Percentiles rank a stretch among this genome's conserved stretches.
Evolutionary conservation across 2,888 invertebrate genomes (phyloP).

Genomic region (Protophormia terraenovae): DNA sequence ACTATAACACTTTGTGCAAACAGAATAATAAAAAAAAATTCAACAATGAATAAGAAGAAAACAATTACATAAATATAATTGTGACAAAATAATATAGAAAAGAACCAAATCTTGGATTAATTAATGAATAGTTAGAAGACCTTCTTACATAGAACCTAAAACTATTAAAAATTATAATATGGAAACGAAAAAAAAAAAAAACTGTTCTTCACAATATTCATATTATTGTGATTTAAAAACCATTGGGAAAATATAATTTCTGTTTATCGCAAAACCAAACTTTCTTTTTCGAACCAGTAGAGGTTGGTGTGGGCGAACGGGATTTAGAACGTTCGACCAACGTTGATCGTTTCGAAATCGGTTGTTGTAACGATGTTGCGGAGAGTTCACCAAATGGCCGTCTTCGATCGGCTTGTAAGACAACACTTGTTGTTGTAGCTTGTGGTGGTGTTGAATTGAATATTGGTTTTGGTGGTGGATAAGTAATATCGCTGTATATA

Average conservation of each 20-base stretch:
- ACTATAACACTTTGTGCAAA: background rate
- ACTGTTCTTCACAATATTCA: no score
- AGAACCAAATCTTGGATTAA: background rate
- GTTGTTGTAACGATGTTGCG: conserved; percentile 60
- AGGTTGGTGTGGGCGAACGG: conserved; percentile 68
- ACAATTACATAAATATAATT: background rate
- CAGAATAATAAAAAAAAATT: background rate
- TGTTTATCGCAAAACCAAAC: conserved; percentile 80
- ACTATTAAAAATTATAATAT: no score
- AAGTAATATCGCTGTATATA: conserved; percentile 78
- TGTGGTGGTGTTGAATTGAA: background rate
- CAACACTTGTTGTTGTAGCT: conserved; percentile 16
- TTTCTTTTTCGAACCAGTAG: conserved; percentile 75
- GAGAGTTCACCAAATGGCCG: conserved; percentile 73
- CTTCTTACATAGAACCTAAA: background rate
- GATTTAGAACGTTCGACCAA: conserved; percentile 62
- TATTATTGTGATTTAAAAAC: conserved; percentile 39
- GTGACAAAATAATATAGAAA: conserved; percentile 16
- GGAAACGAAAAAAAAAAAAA: no score
- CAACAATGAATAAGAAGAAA: conserved; percentile 8
- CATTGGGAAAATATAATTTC: conserved; percentile 73
- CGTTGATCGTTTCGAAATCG: conserved; percentile 64
- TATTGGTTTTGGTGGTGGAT: conserved; percentile 70
- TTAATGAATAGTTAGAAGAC: background rate
- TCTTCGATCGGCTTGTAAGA: conserved; percentile 73